Evolutionary conservation across 1,140 invertebrate species (phyloP).

Genomic region (Zaprionus ornatus): DNA sequence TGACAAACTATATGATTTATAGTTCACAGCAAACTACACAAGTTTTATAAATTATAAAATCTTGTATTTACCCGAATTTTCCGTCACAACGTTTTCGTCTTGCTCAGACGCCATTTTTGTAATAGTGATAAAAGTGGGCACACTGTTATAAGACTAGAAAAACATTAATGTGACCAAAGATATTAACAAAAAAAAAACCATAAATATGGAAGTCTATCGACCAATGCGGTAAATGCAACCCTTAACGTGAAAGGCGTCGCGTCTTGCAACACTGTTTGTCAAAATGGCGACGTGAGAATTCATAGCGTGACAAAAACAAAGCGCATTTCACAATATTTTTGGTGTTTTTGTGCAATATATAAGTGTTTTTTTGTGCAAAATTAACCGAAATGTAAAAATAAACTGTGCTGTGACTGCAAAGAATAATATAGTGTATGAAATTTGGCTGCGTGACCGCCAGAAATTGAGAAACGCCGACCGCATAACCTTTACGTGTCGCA

Average conservation of each 20-base stretch:
- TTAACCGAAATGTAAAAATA: conserved; percentile 51
- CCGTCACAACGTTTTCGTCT: conserved; percentile 68
- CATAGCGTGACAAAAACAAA: conserved; percentile 79
- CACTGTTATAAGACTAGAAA: conserved; percentile 35
- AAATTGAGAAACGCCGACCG: conserved; percentile 72
- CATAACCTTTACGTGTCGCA: conserved; percentile 78
- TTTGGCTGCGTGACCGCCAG: conserved; percentile 20
- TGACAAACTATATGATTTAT: conserved; percentile 5
- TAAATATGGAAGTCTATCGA: conserved; percentile 17
- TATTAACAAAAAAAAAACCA: background rate
- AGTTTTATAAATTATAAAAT: conserved; percentile 7
- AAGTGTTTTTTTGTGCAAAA: conserved; percentile 66
- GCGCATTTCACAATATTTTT: conserved; percentile 77
- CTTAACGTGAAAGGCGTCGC: conserved; percentile 36
- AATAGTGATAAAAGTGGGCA: conserved; percentile 39
- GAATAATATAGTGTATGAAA: conserved; percentile 44
- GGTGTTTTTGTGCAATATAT: conserved; percentile 61
- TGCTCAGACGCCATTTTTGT: conserved; percentile 79
- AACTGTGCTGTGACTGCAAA: conserved; percentile 43
- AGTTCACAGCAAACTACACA: conserved; percentile 7
- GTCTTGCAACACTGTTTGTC: conserved; percentile 65
- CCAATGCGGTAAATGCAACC: conserved; percentile 2
- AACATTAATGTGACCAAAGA: conserved; percentile 28
- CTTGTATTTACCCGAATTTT: conserved; percentile 67
- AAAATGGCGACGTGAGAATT: conserved; percentile 78